Conservation (phyloP, 2,888 invertebrate genomes). For the Hartigia nigra region DNA sequence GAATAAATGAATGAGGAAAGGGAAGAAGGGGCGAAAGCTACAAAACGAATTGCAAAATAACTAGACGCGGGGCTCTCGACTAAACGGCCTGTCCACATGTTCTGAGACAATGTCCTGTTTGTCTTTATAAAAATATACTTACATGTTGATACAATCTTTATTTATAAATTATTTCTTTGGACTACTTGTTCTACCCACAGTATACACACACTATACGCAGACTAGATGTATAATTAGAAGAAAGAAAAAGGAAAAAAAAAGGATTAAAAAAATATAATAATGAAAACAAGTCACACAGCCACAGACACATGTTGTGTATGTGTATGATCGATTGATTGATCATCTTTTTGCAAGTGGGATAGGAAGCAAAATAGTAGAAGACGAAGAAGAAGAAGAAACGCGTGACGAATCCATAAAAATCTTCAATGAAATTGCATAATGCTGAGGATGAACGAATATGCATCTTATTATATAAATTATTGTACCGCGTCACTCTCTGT, state of each 20-base stretch:
- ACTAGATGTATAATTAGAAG: constrained; percentile 18
- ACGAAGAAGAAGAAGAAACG: constrained; percentile 9
- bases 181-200: constrained; percentile 39
- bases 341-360: constrained; percentile 6
- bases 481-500: constrained; percentile 39
- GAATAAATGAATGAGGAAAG: constrained; percentile 1
- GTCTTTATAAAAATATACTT: constrained; percentile 55
- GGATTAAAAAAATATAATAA: neutral
- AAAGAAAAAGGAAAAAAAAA: neutral
- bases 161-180: constrained; percentile 44
- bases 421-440: constrained; percentile 17
- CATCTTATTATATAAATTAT: constrained; percentile 38
- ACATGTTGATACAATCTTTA: constrained; percentile 51
- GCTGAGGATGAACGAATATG: constrained; percentile 21
- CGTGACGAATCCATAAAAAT: constrained; percentile 15
- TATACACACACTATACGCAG: constrained; percentile 22
- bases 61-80: constrained; percentile 25
- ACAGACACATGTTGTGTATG: constrained; percentile 17
- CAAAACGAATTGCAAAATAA: constrained; percentile 23
- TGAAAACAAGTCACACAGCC: neutral
- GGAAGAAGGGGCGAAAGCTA: neutral
- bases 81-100: constrained; percentile 46
- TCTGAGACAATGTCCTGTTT: constrained; percentile 45
- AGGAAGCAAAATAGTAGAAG: constrained; percentile 13
- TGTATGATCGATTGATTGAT: constrained; percentile 21